A percentile compares a stretch with the other conserved stretches of the same genome.
phyloP scores from a whole-genome alignment of 1,140 invertebrate genomes.

The Pseudobourletiella spinata region DNA sequence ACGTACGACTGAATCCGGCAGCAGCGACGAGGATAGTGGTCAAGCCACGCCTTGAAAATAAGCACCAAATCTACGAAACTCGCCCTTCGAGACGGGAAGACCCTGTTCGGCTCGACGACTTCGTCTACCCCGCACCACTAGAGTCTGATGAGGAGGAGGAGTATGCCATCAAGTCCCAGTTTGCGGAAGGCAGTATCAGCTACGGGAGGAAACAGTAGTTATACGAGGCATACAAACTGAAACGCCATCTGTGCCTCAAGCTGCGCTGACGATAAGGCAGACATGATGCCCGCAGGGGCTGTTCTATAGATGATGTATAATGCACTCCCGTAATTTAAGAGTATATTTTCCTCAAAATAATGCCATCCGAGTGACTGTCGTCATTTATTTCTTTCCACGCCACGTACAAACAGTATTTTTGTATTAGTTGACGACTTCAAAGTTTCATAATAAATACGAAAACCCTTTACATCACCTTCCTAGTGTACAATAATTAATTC shows the following conservation, averaged over 20 bases:
- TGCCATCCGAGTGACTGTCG: no score
- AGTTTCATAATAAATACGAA: no score
- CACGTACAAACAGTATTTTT: no score
- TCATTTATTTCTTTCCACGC: no score
- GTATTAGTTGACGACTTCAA: no score
- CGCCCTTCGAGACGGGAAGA: not conserved
- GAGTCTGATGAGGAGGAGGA: conserved; percentile 1
- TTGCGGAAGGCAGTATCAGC: not conserved
- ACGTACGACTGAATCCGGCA: not conserved
- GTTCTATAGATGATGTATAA: no score
- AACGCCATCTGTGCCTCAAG: not conserved
- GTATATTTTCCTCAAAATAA: no score
- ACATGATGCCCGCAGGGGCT: no score
- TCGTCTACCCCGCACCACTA: conserved; percentile 1
- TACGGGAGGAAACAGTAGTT: not conserved
- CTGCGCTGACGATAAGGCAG: no score
- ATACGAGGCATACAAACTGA: not conserved
- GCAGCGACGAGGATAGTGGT: not conserved
- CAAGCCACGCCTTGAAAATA: conserved; percentile 2
- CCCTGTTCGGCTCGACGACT: not conserved
- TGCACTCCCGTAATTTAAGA: no score
- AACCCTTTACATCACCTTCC: no score
- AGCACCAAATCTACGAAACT: not conserved
- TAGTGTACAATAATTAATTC: no score
- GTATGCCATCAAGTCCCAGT: not conserved